Conservation (phyloP, 2,113 vertebrate species). For the Machaerirhynchus nigripectus region DNA sequence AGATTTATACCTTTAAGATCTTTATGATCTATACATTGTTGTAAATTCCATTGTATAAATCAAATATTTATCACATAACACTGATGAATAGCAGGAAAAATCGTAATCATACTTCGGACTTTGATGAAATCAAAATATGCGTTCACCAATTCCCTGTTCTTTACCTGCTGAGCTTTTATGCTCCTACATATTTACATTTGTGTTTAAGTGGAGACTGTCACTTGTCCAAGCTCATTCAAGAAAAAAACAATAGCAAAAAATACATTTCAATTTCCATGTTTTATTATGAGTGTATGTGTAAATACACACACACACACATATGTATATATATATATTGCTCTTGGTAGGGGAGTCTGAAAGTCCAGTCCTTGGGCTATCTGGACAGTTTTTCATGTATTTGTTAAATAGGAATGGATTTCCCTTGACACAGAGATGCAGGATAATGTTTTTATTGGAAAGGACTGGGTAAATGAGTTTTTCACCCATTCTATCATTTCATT, state of each 20-base stretch:
- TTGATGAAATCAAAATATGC: conserved; percentile 2
- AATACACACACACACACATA: background rate
- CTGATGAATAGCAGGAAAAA: background rate
- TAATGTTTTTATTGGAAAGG: background rate
- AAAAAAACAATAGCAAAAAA: background rate
- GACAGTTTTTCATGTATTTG: background rate
- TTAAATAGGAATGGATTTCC: background rate
- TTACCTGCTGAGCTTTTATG: background rate
- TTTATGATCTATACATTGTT: background rate
- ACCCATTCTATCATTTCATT: background rate
- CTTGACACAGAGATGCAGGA: background rate
- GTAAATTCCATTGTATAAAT: conserved; percentile 7
- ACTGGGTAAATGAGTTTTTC: background rate
- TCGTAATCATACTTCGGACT: background rate
- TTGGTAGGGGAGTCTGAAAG: background rate
- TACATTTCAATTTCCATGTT: background rate
- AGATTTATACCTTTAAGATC: background rate
- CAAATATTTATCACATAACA: background rate
- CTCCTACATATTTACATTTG: background rate
- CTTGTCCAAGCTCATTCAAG: background rate
- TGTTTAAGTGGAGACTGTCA: background rate
- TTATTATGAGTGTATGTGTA: background rate
- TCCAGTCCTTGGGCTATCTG: background rate
- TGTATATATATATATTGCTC: background rate
- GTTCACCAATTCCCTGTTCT: background rate